phyloP scores from a whole-genome alignment of 2,113 vertebrate genomes.

The Sinocyclocheilus grahami region DNA sequence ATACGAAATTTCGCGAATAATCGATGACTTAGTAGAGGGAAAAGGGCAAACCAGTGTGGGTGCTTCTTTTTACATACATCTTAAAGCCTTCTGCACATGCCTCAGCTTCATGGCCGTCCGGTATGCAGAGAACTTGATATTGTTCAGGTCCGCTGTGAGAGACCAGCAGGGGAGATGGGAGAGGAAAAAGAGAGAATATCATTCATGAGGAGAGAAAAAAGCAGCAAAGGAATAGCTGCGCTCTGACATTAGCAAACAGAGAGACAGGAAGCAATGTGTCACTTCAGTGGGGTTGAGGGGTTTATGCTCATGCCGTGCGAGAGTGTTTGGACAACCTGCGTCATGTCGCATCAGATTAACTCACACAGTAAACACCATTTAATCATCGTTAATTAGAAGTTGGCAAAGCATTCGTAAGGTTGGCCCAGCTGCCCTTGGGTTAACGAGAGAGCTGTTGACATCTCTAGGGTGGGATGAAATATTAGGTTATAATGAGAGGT shows the following conservation, averaged over 20 bases:
- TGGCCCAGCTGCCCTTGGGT: slow-evolving; percentile 62
- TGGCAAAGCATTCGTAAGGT: slow-evolving; percentile 63
- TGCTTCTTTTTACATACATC: slow-evolving; percentile 78
- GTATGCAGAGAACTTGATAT: slow-evolving; percentile 98
- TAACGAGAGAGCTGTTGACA: slow-evolving; percentile 59
- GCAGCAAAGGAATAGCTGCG: not conserved
- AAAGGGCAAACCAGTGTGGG: not conserved
- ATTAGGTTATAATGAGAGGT: slow-evolving; percentile 64
- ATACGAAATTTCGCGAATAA: not conserved
- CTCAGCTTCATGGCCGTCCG: slow-evolving; percentile 97
- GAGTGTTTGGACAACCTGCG: slow-evolving; percentile 27
- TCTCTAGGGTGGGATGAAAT: slow-evolving; percentile 62
- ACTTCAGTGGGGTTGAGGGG: slow-evolving; percentile 18
- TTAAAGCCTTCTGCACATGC: slow-evolving; percentile 90
- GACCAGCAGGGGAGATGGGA: slow-evolving; percentile 48
- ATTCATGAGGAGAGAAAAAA: slow-evolving; percentile 11
- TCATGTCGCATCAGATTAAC: slow-evolving; percentile 68
- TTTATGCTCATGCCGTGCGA: slow-evolving; percentile 14
- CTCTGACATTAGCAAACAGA: not conserved
- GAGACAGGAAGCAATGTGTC: slow-evolving; percentile 46
- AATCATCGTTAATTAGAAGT: slow-evolving; percentile 71
- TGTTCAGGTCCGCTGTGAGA: slow-evolving; percentile 92
- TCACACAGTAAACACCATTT: slow-evolving; percentile 59
- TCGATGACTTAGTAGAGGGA: slow-evolving; percentile 12
- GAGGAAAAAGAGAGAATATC: slow-evolving; percentile 42